A percentile compares a stretch with the other conserved stretches of the same genome.
Evolutionary conservation across 2,113 vertebrate species (phyloP).

Genomic region (Nematolebias whitei): DNA sequence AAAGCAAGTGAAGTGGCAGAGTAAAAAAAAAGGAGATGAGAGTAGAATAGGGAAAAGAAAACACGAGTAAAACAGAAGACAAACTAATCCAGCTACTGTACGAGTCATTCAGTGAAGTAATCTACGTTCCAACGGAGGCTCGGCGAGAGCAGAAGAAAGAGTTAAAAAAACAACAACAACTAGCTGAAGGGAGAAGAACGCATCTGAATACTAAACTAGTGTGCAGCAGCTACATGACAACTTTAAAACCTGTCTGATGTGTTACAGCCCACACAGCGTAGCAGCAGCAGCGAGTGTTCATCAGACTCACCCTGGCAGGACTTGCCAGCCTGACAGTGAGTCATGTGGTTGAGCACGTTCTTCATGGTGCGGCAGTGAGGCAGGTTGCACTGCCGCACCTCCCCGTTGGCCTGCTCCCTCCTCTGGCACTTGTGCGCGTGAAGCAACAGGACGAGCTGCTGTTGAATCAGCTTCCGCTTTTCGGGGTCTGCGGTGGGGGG

Average conservation of each 20-base stretch:
- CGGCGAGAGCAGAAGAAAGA: slow-evolving; percentile 60
- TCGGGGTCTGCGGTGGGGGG: slow-evolving; percentile 96
- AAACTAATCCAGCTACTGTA: slow-evolving; percentile 19
- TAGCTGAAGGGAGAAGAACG: slow-evolving; percentile 22
- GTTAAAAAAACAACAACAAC: too few species aligned
- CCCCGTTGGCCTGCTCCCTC: slow-evolving; percentile 94
- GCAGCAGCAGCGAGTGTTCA: slow-evolving; percentile 20
- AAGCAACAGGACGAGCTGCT: slow-evolving; percentile 94
- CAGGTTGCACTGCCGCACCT: slow-evolving; percentile 95
- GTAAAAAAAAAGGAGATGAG: slow-evolving; percentile 83
- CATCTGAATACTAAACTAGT: background rate
- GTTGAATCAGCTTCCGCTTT: slow-evolving; percentile 97
- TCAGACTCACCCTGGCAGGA: slow-evolving; percentile 93
- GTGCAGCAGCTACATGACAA: slow-evolving; percentile 13
- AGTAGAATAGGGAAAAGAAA: slow-evolving; percentile 54
- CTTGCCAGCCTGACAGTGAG: slow-evolving; percentile 98
- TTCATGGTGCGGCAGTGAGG: slow-evolving; percentile 99
- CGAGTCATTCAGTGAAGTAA: slow-evolving; percentile 76
- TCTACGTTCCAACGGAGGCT: slow-evolving; percentile 73
- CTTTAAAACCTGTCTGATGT: slow-evolving; percentile 21
- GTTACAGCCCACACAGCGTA: slow-evolving; percentile 6
- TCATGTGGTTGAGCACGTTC: slow-evolving; percentile 99
- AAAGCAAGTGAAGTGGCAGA: too few species aligned
- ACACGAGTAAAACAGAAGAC: slow-evolving; percentile 7
- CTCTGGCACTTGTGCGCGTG: slow-evolving; percentile 99